phyloP scores from a whole-genome alignment of 2,797 vertebrate genomes.

The Aplochiton taeniatus region DNA sequence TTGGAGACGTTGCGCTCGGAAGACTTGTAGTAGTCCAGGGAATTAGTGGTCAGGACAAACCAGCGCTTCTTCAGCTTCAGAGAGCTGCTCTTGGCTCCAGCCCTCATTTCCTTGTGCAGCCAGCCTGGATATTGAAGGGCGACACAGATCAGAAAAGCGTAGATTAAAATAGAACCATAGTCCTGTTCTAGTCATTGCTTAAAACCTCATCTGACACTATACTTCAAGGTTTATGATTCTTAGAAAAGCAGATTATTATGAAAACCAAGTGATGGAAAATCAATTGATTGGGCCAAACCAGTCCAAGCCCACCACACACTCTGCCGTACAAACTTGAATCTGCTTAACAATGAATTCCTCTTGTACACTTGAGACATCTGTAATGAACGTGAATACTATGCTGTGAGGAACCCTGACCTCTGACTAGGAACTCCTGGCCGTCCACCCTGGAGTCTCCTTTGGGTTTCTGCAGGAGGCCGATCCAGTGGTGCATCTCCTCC shows the following conservation, averaged over 20 bases:
- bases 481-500: constrained; percentile 89
- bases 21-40: constrained; percentile 90
- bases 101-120: constrained; percentile 91
- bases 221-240: too few species aligned
- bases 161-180: neutral
- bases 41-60: constrained; percentile 89
- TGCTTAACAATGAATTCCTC: too few species aligned
- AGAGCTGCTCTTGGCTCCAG: constrained; percentile 83
- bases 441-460: constrained; percentile 79
- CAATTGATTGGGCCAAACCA: too few species aligned
- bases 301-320: too few species aligned
- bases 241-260: too few species aligned
- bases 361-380: too few species aligned
- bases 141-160: neutral
- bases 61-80: constrained; percentile 93
- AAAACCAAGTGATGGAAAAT: too few species aligned
- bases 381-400: too few species aligned
- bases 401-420: constrained; percentile 69
- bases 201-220: neutral
- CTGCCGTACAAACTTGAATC: too few species aligned
- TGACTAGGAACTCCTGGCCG: constrained; percentile 82
- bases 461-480: constrained; percentile 83
- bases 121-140: constrained; percentile 74
- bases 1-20: constrained; percentile 85
- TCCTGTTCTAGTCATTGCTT: neutral